Percentiles rank a stretch among this genome's conserved stretches.
These are phyloP conservation scores for Psammodynastes pulverulentus DNA, from an alignment of 2,113 vertebrate species.

Conservation along the genomic window DNA sequence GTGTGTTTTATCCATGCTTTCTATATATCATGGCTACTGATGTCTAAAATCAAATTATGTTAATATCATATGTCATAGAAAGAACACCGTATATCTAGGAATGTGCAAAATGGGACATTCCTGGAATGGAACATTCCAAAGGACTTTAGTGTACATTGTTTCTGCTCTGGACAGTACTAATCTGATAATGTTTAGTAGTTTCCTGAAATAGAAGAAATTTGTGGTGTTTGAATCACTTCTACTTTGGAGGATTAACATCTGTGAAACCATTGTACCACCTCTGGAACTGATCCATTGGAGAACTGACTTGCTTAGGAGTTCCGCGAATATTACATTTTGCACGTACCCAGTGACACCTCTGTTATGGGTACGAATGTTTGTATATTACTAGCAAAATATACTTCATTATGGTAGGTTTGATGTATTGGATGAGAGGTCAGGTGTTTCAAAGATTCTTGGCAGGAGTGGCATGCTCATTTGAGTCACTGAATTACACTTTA, in stretches of 20 bases:
- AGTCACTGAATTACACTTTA: not conserved
- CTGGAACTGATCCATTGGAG: not conserved
- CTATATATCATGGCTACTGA: not conserved
- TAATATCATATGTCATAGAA: not conserved
- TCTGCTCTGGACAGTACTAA: not conserved
- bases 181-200: not conserved
- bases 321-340: not conserved
- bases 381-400: not conserved
- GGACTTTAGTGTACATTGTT: not conserved
- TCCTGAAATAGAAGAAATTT: not conserved
- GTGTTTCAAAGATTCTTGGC: not conserved
- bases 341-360: not conserved
- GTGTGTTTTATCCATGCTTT: not conserved
- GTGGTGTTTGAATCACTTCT: not conserved
- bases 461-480: not conserved
- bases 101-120: not conserved
- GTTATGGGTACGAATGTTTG: too few species aligned
- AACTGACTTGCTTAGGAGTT: not conserved
- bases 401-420: not conserved
- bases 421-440: not conserved
- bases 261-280: not conserved
- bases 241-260: not conserved
- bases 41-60: not conserved
- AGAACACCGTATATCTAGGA: not conserved
- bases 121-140: not conserved